Evolutionary conservation across 2,113 vertebrate species (phyloP).

Genomic region (Bubo scandiacus): DNA sequence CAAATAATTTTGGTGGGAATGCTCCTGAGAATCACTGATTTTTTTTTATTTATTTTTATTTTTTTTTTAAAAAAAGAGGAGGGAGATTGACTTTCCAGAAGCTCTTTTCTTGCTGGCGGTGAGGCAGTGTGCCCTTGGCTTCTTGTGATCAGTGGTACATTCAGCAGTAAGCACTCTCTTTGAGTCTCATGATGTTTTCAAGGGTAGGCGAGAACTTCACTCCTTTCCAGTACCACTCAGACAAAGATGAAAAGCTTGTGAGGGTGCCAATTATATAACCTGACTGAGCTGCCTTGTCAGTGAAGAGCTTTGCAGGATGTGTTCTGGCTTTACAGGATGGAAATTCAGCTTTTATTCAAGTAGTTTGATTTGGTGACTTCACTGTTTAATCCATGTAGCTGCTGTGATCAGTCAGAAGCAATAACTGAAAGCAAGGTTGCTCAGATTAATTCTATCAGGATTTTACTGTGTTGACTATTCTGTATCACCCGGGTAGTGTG

Average conservation of each 20-base stretch:
- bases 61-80: no score
- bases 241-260: conserved; percentile 34
- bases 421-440: neutral
- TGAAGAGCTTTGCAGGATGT: conserved; percentile 9
- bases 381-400: neutral
- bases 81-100: neutral
- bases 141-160: conserved; percentile 5
- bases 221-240: conserved; percentile 17
- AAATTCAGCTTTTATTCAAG: conserved; percentile 30
- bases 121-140: neutral
- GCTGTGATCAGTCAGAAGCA: neutral
- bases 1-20: neutral
- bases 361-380: neutral
- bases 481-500: neutral
- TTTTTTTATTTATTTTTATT: neutral
- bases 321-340: neutral
- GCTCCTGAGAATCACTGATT: neutral
- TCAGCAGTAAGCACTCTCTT: neutral
- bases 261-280: conserved; percentile 35
- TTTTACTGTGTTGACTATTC: neutral
- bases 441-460: neutral
- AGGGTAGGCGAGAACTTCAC: conserved; percentile 29
- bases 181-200: conserved; percentile 9
- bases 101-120: neutral
- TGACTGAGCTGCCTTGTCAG: neutral